Base-by-base conservation (phyloP, 1,140 invertebrate species). In the Phymastichus coffea region DNA sequence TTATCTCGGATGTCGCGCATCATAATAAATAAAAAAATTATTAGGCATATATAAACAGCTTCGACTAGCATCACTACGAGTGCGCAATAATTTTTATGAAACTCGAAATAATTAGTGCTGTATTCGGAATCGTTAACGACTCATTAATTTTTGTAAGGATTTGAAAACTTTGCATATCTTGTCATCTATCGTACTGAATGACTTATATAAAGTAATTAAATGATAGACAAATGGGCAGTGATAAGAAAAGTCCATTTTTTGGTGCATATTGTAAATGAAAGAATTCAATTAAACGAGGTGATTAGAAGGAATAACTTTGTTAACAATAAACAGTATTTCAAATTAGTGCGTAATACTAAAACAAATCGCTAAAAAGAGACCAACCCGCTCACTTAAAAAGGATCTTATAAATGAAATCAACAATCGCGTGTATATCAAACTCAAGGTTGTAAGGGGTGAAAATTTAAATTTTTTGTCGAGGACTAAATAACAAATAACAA, bases 201-300 rank as follows among this genome's bases (percentile, higher is more conserved):
- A 54, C 46, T 52, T 30, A 43, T 52, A n/a, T n/a, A n/a, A n/a
- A 52, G n/a, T n/a, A n/a, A n/a, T n/a, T n/a, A n/a, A n/a, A 35
- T 47, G 35, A 33, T 53, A 43, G n/a, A n/a, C n/a, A n/a, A n/a
- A n/a, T n/a, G n/a, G n/a, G n/a, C n/a, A n/a, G n/a, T n/a, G n/a
- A n/a, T n/a, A n/a, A n/a, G n/a, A n/a, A n/a, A n/a, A n/a, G n/a
- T n/a, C n/a, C 26, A 38, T 65, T 62, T 69, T 64, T 57, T 63
- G 47, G 64, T 66, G 61, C 65, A 69, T n/a, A n/a, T n/a, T n/a
- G n/a, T n/a, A n/a, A n/a, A n/a, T n/a, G n/a, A n/a, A 44, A 23
- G 15, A 44, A 44, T 76, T 68, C 75, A 76, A 76, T 73, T 43
- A 67, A 66, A 73, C 73, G 70, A 66, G 67, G 66, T 74, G 76